Evolutionary conservation across 2,797 vertebrate genomes (phyloP), one percentile per base, ranked within the genome.

Genomic region (Denticeps clupeoides): DNA sequence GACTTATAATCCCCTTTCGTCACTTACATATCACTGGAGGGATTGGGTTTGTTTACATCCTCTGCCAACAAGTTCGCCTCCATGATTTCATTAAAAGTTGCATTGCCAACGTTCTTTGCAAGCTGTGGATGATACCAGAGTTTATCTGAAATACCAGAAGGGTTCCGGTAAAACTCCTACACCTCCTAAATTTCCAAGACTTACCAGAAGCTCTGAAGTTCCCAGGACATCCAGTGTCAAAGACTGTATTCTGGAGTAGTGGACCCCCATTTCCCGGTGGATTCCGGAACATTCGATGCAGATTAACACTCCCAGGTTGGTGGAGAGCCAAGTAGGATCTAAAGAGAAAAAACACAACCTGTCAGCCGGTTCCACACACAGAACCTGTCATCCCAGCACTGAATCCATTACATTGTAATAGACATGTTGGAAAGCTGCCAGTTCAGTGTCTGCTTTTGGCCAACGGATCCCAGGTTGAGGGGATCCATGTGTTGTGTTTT

Each of bases 281-380:
- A 98, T 98, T 68, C 94, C 94, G 0, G 93, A 98, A 63, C 94
- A 98, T 64, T 97, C 93, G 18, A 98, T 97, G 49, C 94, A 98
- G 62, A 91, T 97, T 58, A 98, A 72, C 47, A 98, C 85, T 48
- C 94, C 94, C 18, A 98, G 72, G 72, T 98, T 98, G 52, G 94
- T 98, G 64, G 93, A 96, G 24, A 98, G 87, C 94, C 94, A 98
- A 1, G 91, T 90, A 19, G 93, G 93, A 67, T 82, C 94, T 98
- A 11, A 15, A 4, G 15, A 7, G 15, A 35, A 6, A 33, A 5
- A 2, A 27, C 12, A 45, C n/a, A n/a, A n/a, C n/a, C n/a, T n/a
- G n/a, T n/a, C n/a, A n/a, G n/a, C n/a, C n/a, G n/a, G n/a, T n/a
- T n/a, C n/a, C n/a, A n/a, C n/a, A n/a, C n/a, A n/a, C n/a, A n/a